phyloP scores from a whole-genome alignment of 2,113 vertebrate genomes.

The Collichthys lucidus region DNA sequence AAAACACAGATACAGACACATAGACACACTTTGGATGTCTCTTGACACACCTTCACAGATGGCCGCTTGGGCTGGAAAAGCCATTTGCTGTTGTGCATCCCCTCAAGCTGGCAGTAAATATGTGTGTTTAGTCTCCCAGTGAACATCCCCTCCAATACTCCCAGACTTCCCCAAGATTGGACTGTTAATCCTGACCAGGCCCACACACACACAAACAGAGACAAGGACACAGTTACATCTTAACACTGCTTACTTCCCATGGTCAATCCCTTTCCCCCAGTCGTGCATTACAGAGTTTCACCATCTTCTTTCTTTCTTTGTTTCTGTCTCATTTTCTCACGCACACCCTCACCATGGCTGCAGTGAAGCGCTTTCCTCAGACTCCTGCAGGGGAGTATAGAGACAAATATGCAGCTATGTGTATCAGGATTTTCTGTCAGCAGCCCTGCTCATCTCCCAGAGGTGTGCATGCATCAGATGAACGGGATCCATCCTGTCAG shows the following conservation, averaged over 20 bases:
- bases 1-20: constrained; percentile 20
- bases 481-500: constrained; percentile 19
- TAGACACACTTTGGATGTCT: constrained; percentile 11
- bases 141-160: constrained; percentile 46
- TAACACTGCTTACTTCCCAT: background rate
- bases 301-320: background rate
- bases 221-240: background rate
- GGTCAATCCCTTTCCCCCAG: constrained; percentile 15
- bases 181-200: constrained; percentile 20
- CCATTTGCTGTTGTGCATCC: constrained; percentile 55
- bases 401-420: constrained; percentile 50
- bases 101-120: constrained; percentile 53
- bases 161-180: constrained; percentile 20
- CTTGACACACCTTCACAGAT: constrained; percentile 41
- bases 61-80: constrained; percentile 53
- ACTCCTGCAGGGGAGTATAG: constrained; percentile 26
- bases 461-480: constrained; percentile 41
- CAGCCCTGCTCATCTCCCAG: constrained; percentile 37
- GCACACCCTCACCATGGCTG: constrained; percentile 4
- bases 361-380: constrained; percentile 16
- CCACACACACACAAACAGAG: background rate
- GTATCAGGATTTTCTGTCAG: constrained; percentile 61
- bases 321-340: background rate
- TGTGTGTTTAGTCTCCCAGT: constrained; percentile 44
- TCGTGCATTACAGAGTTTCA: background rate